phyloP scores from a whole-genome alignment of 37 sponge, comb jelly and placozoan genomes.

The Sycon ciliatum region DNA sequence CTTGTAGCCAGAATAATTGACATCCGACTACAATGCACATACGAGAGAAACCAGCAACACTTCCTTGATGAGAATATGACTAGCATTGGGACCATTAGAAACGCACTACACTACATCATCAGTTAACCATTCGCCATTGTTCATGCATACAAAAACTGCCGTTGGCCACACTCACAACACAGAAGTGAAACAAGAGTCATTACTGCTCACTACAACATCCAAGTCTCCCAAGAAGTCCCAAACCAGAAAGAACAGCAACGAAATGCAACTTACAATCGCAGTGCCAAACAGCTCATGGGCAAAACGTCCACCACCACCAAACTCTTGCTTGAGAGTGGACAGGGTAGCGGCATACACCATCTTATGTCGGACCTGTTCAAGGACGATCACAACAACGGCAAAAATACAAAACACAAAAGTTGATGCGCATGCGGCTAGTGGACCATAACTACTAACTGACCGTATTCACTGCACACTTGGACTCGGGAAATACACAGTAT shows the following conservation, averaged over 20 bases:
- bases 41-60: too few species aligned
- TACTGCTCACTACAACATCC: too few species aligned
- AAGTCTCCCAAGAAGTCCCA: background rate
- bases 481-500: too few species aligned
- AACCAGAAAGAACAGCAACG: background rate
- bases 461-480: too few species aligned
- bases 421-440: conserved; percentile 45
- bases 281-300: conserved; percentile 61
- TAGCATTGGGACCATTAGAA: too few species aligned
- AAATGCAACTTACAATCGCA: conserved; percentile 33
- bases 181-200: background rate
- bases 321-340: conserved; percentile 75
- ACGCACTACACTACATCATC: too few species aligned
- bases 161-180: too few species aligned
- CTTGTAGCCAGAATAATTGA: conserved; percentile 64
- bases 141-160: too few species aligned
- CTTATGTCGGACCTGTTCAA: conserved; percentile 65
- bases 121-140: too few species aligned
- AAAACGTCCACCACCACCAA: conserved; percentile 56
- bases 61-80: too few species aligned
- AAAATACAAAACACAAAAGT: conserved; percentile 11
- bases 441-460: conserved; percentile 68
- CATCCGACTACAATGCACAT: conserved; percentile 58
- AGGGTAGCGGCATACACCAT: conserved; percentile 96
- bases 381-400: background rate